Evolutionary conservation across 2,888 invertebrate genomes (phyloP), one percentile per base, ranked within the genome.

Genomic region (Aphrophora alni): DNA sequence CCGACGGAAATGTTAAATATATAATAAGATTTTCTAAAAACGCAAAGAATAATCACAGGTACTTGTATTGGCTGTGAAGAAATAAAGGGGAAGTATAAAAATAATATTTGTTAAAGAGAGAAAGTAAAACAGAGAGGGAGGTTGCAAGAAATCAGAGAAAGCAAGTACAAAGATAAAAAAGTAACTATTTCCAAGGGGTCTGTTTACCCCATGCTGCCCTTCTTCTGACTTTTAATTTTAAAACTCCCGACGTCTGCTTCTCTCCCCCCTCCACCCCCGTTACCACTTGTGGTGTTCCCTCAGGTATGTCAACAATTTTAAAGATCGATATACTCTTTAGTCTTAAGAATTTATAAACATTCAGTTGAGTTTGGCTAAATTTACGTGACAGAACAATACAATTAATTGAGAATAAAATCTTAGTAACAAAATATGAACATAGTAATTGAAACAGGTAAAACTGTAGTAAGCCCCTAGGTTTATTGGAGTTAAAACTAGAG

Each of bases 191-290:
- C 59, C 59, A 59, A 59, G 59, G 59, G 59, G 59, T 59, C 59
- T 8, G 59, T 59, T 44, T 59, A 59, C 59, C 59, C 59, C 59
- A 59, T 59, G 59, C 59, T 59, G 59, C 59, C 59, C 59, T 59
- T 59, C 59, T 59, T n/a, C 59, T 59, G 59, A 74, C 78, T 79
- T 79, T 79, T 79, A 79, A 79, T 79, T 79, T 79, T 74, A 79
- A 74, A 79, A 79, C 78, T 74, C 78, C 69, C 78, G 33, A 21
- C 74, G 33, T 27, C 68, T 69, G 68, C 68, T 26, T 25, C 38
- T n/a, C 26, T 25, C 73, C 59, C 72, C 38, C 2, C 24, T 21
- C 33, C 7, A 26, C 25, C 28, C 25, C 4, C 27, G 1, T 33
- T 27, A 69, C 77, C 59, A 59, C 59, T 59, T 59, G 59, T 59